Evolutionary conservation across 1,140 invertebrate genomes (phyloP).

Genomic region (Diabrotica undecimpunctata): DNA sequence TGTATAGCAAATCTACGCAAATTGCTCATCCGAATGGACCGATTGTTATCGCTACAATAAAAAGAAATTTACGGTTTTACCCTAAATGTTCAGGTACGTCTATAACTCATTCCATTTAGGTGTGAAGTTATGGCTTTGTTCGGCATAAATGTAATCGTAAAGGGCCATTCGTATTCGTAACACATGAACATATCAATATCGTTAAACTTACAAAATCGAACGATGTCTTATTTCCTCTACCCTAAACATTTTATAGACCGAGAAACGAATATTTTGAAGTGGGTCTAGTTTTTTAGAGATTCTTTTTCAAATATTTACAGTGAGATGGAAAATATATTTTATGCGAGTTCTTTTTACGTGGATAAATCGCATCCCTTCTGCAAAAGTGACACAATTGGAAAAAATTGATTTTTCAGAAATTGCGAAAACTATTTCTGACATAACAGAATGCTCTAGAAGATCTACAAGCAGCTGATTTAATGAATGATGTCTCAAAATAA

Average conservation of each 20-base stretch:
- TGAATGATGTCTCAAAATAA: too few species aligned
- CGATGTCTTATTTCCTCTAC: constrained; percentile 12
- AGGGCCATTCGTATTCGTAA: constrained; percentile 14
- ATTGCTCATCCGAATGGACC: constrained; percentile 8
- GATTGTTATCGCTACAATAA: constrained; percentile 16
- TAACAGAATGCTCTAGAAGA: too few species aligned
- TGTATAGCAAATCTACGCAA: constrained; percentile 5
- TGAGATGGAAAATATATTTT: too few species aligned
- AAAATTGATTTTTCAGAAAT: too few species aligned
- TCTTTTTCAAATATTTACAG: too few species aligned
- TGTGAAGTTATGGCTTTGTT: constrained; percentile 8
- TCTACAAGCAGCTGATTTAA: too few species aligned
- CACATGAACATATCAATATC: constrained; percentile 17
- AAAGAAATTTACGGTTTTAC: constrained; percentile 3
- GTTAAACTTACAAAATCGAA: constrained; percentile 6
- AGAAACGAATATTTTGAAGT: too few species aligned
- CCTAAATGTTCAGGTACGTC: constrained; percentile 9
- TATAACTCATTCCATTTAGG: constrained; percentile 14
- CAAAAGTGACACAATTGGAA: too few species aligned
- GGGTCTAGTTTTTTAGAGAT: too few species aligned
- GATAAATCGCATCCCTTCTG: too few species aligned
- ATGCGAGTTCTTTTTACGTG: too few species aligned
- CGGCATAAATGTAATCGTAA: constrained; percentile 9
- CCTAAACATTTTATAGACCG: not conserved
- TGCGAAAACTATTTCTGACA: too few species aligned